Conservation (phyloP, 2,797 vertebrate genomes). For the Sebastes baramenuke region DNA sequence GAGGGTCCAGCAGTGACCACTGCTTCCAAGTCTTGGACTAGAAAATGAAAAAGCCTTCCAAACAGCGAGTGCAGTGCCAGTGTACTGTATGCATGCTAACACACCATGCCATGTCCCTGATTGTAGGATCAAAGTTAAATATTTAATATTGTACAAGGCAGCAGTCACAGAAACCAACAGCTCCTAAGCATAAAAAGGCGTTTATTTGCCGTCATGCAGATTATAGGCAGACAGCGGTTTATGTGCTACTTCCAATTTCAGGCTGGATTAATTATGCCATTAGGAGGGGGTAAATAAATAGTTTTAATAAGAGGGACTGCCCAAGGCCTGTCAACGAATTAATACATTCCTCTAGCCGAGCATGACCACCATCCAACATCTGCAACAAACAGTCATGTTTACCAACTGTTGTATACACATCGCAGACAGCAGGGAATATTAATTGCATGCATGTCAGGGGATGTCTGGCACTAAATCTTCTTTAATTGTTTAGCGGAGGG, state of each 20-base stretch:
- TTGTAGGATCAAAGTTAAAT: conserved; percentile 32
- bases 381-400: conserved; percentile 71
- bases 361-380: conserved; percentile 70
- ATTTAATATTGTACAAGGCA: conserved; percentile 34
- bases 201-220: conserved; percentile 64
- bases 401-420: conserved; percentile 67
- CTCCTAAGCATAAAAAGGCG: conserved; percentile 38
- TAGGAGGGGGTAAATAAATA: conserved; percentile 71
- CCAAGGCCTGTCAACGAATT: conserved; percentile 61
- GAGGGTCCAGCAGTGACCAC: not conserved
- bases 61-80: not conserved
- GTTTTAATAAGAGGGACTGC: conserved; percentile 71
- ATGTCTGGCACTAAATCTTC: conserved; percentile 58
- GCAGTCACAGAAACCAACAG: conserved; percentile 35
- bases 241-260: conserved; percentile 74
- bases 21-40: not conserved
- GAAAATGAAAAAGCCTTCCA: not conserved
- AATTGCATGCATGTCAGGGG: conserved; percentile 64
- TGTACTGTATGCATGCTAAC: not conserved
- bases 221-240: conserved; percentile 66
- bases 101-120: not conserved
- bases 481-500: conserved; percentile 60
- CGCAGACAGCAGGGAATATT: conserved; percentile 60
- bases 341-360: conserved; percentile 72
- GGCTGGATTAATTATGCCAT: conserved; percentile 76